phyloP scores from a whole-genome alignment of 1,140 invertebrate species.

The Drosophila nannoptera region DNA sequence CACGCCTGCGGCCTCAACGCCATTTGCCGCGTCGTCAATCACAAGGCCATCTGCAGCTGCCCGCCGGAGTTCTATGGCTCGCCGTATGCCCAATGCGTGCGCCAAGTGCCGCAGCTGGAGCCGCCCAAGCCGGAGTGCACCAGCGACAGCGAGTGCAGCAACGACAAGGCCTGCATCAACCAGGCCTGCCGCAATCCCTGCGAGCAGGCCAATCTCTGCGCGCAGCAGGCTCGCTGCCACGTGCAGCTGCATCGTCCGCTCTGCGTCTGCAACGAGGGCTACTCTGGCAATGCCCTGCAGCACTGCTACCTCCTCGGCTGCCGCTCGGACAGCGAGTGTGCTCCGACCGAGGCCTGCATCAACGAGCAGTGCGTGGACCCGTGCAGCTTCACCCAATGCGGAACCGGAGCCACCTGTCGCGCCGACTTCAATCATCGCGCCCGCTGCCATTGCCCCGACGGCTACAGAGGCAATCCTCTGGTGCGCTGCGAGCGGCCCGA shows the following conservation, averaged over 20 bases:
- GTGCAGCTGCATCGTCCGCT: conserved; percentile 89
- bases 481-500: conserved; percentile 88
- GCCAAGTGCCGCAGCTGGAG: conserved; percentile 78
- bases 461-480: conserved; percentile 87
- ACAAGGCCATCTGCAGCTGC: conserved; percentile 89
- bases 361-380: conserved; percentile 90
- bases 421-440: conserved; percentile 86
- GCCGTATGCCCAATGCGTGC: conserved; percentile 86
- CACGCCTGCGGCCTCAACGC: conserved; percentile 92
- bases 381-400: conserved; percentile 89
- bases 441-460: conserved; percentile 88
- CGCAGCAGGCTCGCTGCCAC: conserved; percentile 89
- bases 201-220: conserved; percentile 84
- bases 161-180: conserved; percentile 90
- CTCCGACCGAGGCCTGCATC: conserved; percentile 89
- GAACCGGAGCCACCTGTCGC: conserved; percentile 88
- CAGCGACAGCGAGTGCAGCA: conserved; percentile 89
- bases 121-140: conserved; percentile 87
- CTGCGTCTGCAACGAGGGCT: conserved; percentile 89
- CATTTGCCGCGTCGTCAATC: conserved; percentile 89
- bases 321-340: conserved; percentile 90
- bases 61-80: conserved; percentile 89
- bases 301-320: conserved; percentile 84
- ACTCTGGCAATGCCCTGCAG: conserved; percentile 89
- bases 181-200: conserved; percentile 90